Percentiles rank a stretch among this genome's conserved stretches.
These are phyloP conservation scores for Scomber japonicus DNA, from an alignment of 2,113 vertebrate species.

Conservation along the genomic window DNA sequence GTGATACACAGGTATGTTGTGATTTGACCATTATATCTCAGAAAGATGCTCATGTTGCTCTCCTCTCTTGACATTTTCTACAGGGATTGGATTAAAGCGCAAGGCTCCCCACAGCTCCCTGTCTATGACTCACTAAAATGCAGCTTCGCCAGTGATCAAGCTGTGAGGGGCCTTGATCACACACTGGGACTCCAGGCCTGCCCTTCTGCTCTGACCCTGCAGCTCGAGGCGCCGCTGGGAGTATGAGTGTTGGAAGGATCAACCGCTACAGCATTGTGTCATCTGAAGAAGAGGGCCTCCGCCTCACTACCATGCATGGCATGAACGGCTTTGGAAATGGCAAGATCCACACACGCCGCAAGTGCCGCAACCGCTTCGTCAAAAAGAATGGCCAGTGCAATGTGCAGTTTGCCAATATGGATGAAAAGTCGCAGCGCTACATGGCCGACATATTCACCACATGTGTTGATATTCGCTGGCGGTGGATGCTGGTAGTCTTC, in stretches of 20 bases:
- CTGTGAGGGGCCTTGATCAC: slow-evolving; percentile 69
- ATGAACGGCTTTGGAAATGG: slow-evolving; percentile 97
- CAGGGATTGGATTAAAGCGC: slow-evolving; percentile 68
- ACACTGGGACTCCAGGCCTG: slow-evolving; percentile 60
- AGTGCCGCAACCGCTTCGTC: slow-evolving; percentile 95
- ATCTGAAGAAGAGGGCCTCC: slow-evolving; percentile 95
- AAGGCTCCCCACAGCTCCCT: slow-evolving; percentile 52
- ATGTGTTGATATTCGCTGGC: slow-evolving; percentile 97
- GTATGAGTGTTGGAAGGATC: slow-evolving; percentile 92
- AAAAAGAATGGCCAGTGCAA: slow-evolving; percentile 99
- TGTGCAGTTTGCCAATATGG: slow-evolving; percentile 97
- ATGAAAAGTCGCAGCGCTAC: slow-evolving; percentile 95
- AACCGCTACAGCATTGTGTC: slow-evolving; percentile 97
- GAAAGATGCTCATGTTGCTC: slow-evolving; percentile 52
- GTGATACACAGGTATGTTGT: slow-evolving; percentile 25
- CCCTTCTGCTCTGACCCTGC: slow-evolving; percentile 55
- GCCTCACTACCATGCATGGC: slow-evolving; percentile 95
- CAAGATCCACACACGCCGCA: slow-evolving; percentile 95
- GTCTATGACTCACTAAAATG: slow-evolving; percentile 67
- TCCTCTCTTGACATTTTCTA: slow-evolving; percentile 53
- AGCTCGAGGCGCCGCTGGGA: slow-evolving; percentile 73
- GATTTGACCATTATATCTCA: slow-evolving; percentile 27
- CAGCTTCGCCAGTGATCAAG: slow-evolving; percentile 60
- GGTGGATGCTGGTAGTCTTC: slow-evolving; percentile 96
- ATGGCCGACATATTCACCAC: slow-evolving; percentile 98